Base-by-base conservation (phyloP, 2,797 vertebrate species). In the Tragopan temminckii region DNA sequence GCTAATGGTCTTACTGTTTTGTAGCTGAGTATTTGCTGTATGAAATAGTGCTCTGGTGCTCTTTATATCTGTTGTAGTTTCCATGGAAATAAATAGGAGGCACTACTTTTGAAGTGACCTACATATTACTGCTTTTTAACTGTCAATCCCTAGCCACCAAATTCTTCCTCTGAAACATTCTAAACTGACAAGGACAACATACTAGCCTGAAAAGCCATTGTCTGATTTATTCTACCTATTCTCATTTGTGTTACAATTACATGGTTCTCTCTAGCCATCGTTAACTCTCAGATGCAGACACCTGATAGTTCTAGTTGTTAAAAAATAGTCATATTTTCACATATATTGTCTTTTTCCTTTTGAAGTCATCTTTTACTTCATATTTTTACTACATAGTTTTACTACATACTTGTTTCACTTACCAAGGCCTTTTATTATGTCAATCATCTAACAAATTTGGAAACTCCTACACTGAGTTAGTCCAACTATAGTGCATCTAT, bases 401-500 rank as follows among this genome's bases (percentile, higher is more conserved):
- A n/a, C n/a, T n/a, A 52, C 10, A 9, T 53, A 74, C n/a, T 4
- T 63, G 24, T 67, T 90, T 78, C 1, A 2, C 29, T 67, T 67
- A 67, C 0, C 1, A 78, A 84, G 71, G 12, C 27, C 9, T 76
- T 31, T 81, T 78, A 76, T 8, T 50, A 2, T 52, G 14, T 1
- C 72, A 72, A 35, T 38, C 19, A 52, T 2, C 66, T 14, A 80
- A 68, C 42, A 46, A 64, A 74, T 42, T 6, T 46, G 43, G 4
- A 35, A 62, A 8, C 69, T 61, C 68, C 24, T 27, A 81, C 12
- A 43, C 66, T 76, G 45, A 69, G 11, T 76, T 82, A 76, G 24
- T 66, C 19, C 46, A 61, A 5, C 17, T 9, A 9, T 20, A 72
- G 21, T 0, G 0, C 9, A 52, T 31, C 46, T 27, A 33, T 6